These are phyloP conservation scores for Brachionus rubens DNA, from an alignment of 1,140 invertebrate genomes.

Conservation along the genomic window DNA sequence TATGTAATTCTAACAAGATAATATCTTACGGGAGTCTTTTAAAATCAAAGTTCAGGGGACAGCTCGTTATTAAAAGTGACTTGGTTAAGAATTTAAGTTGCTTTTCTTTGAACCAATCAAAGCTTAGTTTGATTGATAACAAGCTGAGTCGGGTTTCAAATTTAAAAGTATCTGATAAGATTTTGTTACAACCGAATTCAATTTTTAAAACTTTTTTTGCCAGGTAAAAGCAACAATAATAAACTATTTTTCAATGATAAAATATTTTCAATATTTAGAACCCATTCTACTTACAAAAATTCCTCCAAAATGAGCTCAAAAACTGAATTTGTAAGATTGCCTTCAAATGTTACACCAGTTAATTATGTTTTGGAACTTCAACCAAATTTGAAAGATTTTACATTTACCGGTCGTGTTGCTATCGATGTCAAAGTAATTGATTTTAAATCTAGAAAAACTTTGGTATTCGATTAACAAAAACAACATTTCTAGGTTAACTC, in stretches of 20 bases:
- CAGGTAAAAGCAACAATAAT: neutral
- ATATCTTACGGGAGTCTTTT: neutral
- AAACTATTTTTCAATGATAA: too few species aligned
- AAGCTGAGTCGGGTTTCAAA: neutral
- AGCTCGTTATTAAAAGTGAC: too few species aligned
- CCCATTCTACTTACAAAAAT: neutral
- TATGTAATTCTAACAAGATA: neutral
- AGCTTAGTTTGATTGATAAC: neutral
- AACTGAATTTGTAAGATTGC: constrained; percentile 40
- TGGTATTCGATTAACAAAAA: too few species aligned
- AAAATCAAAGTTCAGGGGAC: too few species aligned
- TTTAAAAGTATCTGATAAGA: too few species aligned
- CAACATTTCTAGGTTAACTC: constrained; percentile 31
- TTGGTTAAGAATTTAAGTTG: too few species aligned
- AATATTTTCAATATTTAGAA: too few species aligned
- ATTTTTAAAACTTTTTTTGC: neutral
- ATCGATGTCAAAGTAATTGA: constrained; percentile 41
- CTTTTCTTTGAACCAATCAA: too few species aligned
- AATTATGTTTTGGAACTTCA: constrained; percentile 21
- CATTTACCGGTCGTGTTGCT: constrained; percentile 22
- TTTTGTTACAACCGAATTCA: constrained; percentile 1
- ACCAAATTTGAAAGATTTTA: constrained; percentile 26
- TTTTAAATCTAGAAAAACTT: too few species aligned
- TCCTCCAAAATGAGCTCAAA: constrained; percentile 30
- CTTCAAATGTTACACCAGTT: constrained; percentile 11